phyloP scores from a whole-genome alignment of 2,113 vertebrate genomes.

The Acrocephalus kingi region DNA sequence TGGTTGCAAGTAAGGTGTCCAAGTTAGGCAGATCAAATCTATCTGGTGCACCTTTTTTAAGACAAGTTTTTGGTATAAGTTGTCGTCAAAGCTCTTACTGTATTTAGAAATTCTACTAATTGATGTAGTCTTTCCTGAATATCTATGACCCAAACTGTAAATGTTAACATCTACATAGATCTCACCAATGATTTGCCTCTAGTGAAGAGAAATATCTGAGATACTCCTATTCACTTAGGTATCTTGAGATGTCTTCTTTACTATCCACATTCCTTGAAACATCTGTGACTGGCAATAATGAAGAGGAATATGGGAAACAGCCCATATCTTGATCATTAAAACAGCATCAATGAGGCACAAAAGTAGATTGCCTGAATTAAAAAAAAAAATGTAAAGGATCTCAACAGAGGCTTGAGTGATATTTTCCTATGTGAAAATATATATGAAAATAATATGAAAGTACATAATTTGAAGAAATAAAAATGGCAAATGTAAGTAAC shows the following conservation, averaged over 20 bases:
- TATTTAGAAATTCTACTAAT: background rate
- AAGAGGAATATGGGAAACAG: background rate
- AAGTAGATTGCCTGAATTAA: background rate
- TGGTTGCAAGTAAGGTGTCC: background rate
- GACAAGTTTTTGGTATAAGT: background rate
- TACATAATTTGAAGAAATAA: background rate
- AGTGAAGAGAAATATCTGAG: background rate
- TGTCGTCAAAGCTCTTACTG: background rate
- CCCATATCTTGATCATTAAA: background rate
- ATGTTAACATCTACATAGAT: background rate
- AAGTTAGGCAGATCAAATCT: background rate
- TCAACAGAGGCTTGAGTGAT: background rate
- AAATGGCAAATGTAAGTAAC: background rate
- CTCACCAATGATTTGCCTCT: background rate
- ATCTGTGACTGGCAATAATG: background rate
- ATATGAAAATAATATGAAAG: background rate
- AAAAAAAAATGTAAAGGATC: background rate
- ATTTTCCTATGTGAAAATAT: background rate
- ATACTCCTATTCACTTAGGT: background rate
- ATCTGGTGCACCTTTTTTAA: background rate
- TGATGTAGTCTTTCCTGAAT: background rate
- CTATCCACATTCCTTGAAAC: background rate
- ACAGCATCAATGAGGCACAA: background rate
- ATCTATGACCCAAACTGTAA: background rate
- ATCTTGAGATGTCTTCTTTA: background rate